Evolutionary conservation across 2,888 invertebrate genomes (phyloP).

Genomic region (Chrysolina americana): DNA sequence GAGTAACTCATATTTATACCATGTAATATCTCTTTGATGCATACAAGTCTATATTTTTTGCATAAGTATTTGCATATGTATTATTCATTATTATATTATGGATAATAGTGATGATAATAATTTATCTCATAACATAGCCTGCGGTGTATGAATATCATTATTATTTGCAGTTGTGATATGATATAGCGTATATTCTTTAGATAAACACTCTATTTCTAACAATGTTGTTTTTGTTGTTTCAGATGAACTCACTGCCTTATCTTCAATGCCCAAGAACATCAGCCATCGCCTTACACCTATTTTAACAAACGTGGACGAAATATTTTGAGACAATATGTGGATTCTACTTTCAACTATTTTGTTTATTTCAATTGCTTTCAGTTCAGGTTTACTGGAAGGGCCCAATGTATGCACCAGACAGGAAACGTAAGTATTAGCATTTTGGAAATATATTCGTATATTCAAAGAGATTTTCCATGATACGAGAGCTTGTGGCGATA

Average conservation of each 20-base stretch:
- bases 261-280: neutral
- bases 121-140: no score
- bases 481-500: no score
- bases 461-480: no score
- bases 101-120: no score
- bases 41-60: no score
- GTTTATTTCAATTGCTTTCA: constrained; percentile 28
- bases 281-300: neutral
- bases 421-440: constrained; percentile 76
- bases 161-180: neutral
- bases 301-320: neutral
- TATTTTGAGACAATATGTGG: constrained; percentile 28
- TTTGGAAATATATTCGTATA: no score
- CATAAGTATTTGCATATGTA: no score
- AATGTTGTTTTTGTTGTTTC: neutral
- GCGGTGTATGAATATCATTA: no score
- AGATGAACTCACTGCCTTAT: neutral
- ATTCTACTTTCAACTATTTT: constrained; percentile 29
- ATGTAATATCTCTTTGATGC: no score
- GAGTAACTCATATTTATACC: no score
- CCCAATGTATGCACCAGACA: constrained; percentile 86
- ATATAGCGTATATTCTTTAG: neutral
- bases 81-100: no score
- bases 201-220: neutral
- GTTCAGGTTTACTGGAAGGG: constrained; percentile 67